Percentiles rank a stretch among this genome's conserved stretches.
phyloP scores from a whole-genome alignment of 2,888 invertebrate genomes.

The Stenodera caucasica region DNA sequence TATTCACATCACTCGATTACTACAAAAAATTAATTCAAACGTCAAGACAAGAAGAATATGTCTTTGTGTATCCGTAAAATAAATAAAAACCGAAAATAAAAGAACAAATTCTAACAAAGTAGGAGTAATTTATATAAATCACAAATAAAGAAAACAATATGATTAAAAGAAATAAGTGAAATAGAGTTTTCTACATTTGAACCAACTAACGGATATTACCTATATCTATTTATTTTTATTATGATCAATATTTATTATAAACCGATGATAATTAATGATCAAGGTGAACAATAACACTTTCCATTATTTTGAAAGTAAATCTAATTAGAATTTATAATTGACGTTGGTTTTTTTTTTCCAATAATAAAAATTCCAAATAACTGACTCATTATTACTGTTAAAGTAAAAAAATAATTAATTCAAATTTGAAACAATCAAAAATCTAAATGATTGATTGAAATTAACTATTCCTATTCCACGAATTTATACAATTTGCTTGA shows the following conservation, averaged over 20 bases:
- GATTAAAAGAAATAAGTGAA: neutral
- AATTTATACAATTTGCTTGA: too few species aligned
- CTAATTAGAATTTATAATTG: neutral
- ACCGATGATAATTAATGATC: too few species aligned
- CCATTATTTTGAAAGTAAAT: neutral
- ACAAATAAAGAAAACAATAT: neutral
- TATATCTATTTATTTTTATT: neutral
- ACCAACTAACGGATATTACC: neutral
- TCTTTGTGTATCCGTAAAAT: neutral
- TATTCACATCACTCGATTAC: neutral
- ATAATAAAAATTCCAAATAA: too few species aligned
- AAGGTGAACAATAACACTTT: constrained; percentile 5
- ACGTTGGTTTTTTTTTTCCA: neutral
- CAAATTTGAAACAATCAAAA: too few species aligned
- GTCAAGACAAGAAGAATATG: neutral
- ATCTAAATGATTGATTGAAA: too few species aligned
- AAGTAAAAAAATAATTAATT: too few species aligned
- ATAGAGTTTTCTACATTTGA: neutral
- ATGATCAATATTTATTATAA: too few species aligned
- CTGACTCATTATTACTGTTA: too few species aligned
- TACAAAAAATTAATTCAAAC: neutral
- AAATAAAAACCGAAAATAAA: neutral
- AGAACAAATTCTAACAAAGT: neutral
- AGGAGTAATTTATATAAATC: neutral
- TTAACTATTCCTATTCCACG: too few species aligned